Base-by-base conservation (phyloP, 2,888 invertebrate genomes). In the Oscheius sp. region DNA sequence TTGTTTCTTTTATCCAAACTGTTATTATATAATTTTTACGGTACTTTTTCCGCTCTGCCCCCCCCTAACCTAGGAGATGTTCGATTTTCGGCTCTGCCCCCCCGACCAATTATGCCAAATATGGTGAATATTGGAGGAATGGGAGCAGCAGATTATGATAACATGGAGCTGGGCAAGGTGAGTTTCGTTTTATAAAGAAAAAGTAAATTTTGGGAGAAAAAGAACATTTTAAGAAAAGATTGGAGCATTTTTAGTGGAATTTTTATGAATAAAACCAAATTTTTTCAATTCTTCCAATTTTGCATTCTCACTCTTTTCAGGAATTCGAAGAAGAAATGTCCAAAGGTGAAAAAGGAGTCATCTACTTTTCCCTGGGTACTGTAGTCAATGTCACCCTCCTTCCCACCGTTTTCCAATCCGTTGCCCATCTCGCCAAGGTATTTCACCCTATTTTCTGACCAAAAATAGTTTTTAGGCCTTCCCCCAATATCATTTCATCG, bases 331-430 rank as follows among this genome's bases (percentile, higher is more conserved):
- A 27, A 16, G 58, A 58, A 21, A 61, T 61, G 61, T 18, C 73
- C 79, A 29, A 76, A 23, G 81, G 83, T 6, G 55, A 75, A 25
- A 75, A 82, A n/a, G 85, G 83, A 13, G 75, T 83, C 1, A 66
- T 85, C 25, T 68, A 76, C 2, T 80, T 84, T 68, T 81, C 83
- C 2, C 69, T 84, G 49, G 84, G 84, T 25, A 80, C 83, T 0
- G 80, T 80, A 52, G 80, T 77, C 6, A 80, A 80, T 29, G 78
- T 81, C 7, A 76, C 83, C 0, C n/a, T 56, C 9, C 70, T 84
- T 1, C 25, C 68, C 3, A 12, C 16, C 2, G 69, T 83, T n/a
- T 76, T 78, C 77, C 61, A 75, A 25, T 75, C 84, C 25, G 46
- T 85, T 18, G 66, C 73, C 12, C 70, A 77, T 7, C 76, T 64